Evolutionary conservation across 2,888 invertebrate species (phyloP).

Genomic region (Meloe dianella): DNA sequence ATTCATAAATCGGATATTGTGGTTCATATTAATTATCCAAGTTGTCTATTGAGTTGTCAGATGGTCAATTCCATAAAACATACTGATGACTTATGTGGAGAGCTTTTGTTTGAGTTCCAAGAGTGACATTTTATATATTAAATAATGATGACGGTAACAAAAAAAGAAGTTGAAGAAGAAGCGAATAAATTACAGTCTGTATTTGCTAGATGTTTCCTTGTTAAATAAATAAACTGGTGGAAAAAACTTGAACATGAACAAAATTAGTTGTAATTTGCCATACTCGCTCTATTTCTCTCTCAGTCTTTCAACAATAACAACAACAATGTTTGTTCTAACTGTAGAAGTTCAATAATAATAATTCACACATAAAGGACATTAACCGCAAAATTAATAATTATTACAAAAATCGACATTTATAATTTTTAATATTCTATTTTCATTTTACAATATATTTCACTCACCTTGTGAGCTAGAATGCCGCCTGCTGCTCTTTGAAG

Average conservation of each 20-base stretch:
- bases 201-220: constrained; percentile 1
- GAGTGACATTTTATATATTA: constrained; percentile 16
- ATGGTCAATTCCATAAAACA: constrained; percentile 25
- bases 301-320: constrained; percentile 6
- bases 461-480: constrained; percentile 37
- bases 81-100: constrained; percentile 20
- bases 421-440: background rate
- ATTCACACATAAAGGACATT: constrained; percentile 19
- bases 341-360: constrained; percentile 23
- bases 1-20: constrained; percentile 19
- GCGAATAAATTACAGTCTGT: constrained; percentile 24
- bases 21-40: constrained; percentile 27
- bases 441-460: constrained; percentile 1
- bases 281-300: background rate
- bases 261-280: constrained; percentile 33
- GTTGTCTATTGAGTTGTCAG: constrained; percentile 30
- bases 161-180: constrained; percentile 21
- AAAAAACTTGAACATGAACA: constrained; percentile 25
- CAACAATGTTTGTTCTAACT: constrained; percentile 24
- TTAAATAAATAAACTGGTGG: constrained; percentile 19
- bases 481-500: constrained; percentile 37
- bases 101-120: constrained; percentile 20
- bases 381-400: background rate
- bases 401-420: no score
- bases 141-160: constrained; percentile 21